Evolutionary conservation across 2,797 vertebrate species (phyloP).

Genomic region (Rhadinocentrus ornatus): DNA sequence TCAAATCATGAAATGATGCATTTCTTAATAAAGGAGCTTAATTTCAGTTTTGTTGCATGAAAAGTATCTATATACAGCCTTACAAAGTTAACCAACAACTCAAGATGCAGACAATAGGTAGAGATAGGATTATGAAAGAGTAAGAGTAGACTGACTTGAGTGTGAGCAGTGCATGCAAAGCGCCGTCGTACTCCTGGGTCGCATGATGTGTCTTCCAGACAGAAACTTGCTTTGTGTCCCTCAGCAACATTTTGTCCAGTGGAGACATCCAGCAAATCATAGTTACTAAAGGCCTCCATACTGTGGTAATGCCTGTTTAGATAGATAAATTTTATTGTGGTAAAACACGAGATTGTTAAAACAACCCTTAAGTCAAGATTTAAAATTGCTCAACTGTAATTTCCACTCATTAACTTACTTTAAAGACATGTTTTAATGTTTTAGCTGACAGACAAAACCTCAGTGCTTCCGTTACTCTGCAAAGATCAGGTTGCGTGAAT

Average conservation of each 20-base stretch:
- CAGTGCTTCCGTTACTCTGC: not conserved
- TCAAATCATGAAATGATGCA: slow-evolving; percentile 1
- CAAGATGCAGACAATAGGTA: not conserved
- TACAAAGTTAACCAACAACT: not conserved
- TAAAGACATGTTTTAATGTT: not conserved
- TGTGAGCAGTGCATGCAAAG: slow-evolving; percentile 86
- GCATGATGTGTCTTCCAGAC: slow-evolving; percentile 87
- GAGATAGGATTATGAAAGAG: not conserved
- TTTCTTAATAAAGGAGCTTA: not conserved
- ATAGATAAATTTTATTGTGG: not conserved
- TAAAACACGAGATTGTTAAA: not conserved
- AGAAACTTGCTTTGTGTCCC: slow-evolving; percentile 89
- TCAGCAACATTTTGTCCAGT: slow-evolving; percentile 83
- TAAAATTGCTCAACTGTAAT: not conserved
- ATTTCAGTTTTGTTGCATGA: not conserved
- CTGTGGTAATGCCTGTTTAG: slow-evolving; percentile 85
- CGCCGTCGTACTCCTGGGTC: slow-evolving; percentile 80
- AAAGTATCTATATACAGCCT: not conserved
- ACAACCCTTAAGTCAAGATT: not conserved
- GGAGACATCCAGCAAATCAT: slow-evolving; percentile 81
- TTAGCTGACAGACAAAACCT: not conserved
- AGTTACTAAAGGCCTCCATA: slow-evolving; percentile 88
- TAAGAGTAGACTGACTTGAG: slow-evolving; percentile 68
- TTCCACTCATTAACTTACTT: not conserved
- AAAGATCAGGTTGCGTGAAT: not conserved